Evolutionary conservation across 1,140 invertebrate genomes (phyloP), one percentile per base, ranked within the genome.

Genomic region (Zeugodacus cucurbitae): DNA sequence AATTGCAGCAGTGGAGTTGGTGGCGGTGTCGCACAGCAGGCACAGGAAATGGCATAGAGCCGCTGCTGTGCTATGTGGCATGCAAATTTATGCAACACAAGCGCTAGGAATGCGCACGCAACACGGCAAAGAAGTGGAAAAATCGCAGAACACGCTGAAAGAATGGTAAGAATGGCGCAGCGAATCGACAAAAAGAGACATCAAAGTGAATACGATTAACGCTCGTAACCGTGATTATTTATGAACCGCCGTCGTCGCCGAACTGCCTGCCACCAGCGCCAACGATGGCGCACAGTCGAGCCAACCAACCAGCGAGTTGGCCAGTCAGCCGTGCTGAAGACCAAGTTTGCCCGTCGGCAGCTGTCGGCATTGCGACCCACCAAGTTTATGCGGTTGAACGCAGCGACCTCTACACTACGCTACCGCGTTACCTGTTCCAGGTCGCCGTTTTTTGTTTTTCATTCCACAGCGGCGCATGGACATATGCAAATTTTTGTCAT

Each of bases 401-500:
- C 74, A 82, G n/a, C 74, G 32, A 74, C 67, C n/a, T 7, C n/a
- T 59, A 29, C 32, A 26, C 48, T 14, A 29, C 26, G 70, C 7
- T n/a, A 11, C 34, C 20, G 70, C 0, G 32, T 29, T 26, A 82
- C 74, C 41, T 82, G 74, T 7, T 82, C 4, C 74, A 37, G 2
- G 58, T 5, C 58, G n/a, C 22, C 0, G 2, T 62, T 14, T n/a
- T 26, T 82, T 70, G 48, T 22, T 82, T 44, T 8, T 82, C 41
- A 48, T 48, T 11, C 41, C 41, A 14, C 74, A 48, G 26, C 37
- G n/a, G 22, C 20, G 22, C 41, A 34, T 82, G 74, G 74, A 82
- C 74, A 82, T 44, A 82, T 82, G 74, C 74, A 82, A 48, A 82
- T 82, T 82, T 82, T 48, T 82, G 32, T 48, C 74, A 44, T 48